Evolutionary conservation across 2,888 invertebrate species (phyloP), one percentile per base, ranked within the genome.

Genomic region (Volucella inflata): DNA sequence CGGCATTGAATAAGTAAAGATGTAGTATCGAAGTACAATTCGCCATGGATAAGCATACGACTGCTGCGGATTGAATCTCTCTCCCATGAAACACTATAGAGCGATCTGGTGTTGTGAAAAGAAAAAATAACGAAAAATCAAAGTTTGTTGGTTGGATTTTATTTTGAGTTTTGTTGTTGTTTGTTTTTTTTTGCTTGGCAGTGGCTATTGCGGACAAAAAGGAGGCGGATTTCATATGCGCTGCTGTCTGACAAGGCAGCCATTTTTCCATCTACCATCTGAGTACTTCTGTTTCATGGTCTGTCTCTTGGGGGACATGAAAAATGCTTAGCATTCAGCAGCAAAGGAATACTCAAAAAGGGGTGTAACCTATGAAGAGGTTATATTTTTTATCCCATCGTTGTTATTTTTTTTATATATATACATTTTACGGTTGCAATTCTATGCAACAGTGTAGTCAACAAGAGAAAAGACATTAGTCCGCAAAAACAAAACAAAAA

Each of bases 161-260:
- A 12, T 36, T 44, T 50, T 30, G n/a, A 50, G n/a, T 50, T 30
- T 70, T 40, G 17, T 62, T 62, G 12, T 55, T 62, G 60, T 14
- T 60, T 38, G 50, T 67, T 9, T 46, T 17, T 3, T 50, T 57
- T 72, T 21, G 42, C 67, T 76, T 80, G 84, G 76, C 85, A 85
- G 85, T 85, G 85, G 85, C 85, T 85, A 81, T 81, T 85, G 81
- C 85, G 76, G 72, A 72, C 71, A 64, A 68, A 84, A 85, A 85
- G 71, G 85, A 85, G 85, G 85, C 85, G 85, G 80, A 85, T 85
- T 85, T 77, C 76, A 64, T 81, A 68, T 85, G 85, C 72, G 85
- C 85, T 81, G 85, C 81, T 77, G 85, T 85, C 85, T 85, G 85
- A 81, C 80, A 77, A 71, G 77, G 85, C 85, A 85, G 81, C 80